These are phyloP conservation scores for Odontothrips loti DNA, from an alignment of 2,888 invertebrate genomes.

Conservation along the genomic window DNA sequence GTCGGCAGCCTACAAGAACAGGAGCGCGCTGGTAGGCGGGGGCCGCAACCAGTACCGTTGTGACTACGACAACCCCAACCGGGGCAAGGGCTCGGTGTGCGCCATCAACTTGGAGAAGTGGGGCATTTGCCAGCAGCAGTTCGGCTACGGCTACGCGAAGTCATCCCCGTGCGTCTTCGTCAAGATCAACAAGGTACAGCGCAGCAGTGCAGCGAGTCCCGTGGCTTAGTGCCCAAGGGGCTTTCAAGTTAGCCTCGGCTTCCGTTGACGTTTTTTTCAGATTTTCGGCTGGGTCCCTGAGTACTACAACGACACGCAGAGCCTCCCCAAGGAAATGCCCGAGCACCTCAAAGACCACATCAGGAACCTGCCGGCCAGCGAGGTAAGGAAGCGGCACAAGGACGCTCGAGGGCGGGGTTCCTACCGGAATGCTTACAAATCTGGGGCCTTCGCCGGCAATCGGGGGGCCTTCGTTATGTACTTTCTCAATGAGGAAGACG, in stretches of 20 bases:
- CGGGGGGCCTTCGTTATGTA: too few species aligned
- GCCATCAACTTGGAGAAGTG: slow-evolving; percentile 49
- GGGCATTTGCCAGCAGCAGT: slow-evolving; percentile 51
- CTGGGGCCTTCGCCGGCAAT: too few species aligned
- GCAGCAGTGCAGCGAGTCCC: neutral
- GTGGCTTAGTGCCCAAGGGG: too few species aligned
- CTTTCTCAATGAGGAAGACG: neutral
- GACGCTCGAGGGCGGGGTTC: neutral
- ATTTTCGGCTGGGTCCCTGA: slow-evolving; percentile 71
- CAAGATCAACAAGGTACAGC: slow-evolving; percentile 69
- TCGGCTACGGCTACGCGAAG: slow-evolving; percentile 63
- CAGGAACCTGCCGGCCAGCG: slow-evolving; percentile 36
- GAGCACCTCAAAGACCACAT: slow-evolving; percentile 52
- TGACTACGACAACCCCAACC: slow-evolving; percentile 49
- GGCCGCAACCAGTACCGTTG: slow-evolving; percentile 55
- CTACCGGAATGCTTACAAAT: too few species aligned
- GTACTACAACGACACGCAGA: slow-evolving; percentile 53
- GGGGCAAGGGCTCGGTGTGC: slow-evolving; percentile 53
- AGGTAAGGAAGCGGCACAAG: slow-evolving; percentile 31
- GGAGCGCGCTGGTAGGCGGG: slow-evolving; percentile 45
- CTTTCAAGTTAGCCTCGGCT: neutral
- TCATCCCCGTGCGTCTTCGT: slow-evolving; percentile 79
- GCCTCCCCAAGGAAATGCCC: slow-evolving; percentile 61
- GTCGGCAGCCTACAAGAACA: slow-evolving; percentile 47
- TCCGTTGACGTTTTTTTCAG: slow-evolving; percentile 44